phyloP scores from a whole-genome alignment of 1,140 invertebrate species.

The Archegozetes longisetosus region DNA sequence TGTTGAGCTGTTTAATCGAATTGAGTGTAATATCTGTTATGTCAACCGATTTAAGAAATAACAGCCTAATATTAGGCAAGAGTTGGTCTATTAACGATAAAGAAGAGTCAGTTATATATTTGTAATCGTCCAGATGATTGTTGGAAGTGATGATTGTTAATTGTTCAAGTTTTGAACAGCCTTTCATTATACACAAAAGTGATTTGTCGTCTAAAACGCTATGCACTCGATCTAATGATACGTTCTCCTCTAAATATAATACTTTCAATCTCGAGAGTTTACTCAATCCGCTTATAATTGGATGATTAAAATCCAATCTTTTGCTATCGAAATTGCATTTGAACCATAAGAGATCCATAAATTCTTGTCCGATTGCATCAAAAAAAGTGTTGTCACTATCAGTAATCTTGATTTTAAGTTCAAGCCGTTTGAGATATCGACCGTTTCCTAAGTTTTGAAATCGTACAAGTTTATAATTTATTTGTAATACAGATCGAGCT shows the following conservation, averaged over 20 bases:
- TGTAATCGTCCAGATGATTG: neutral
- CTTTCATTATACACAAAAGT: neutral
- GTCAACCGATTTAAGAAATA: neutral
- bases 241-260: neutral
- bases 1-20: neutral
- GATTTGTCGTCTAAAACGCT: neutral
- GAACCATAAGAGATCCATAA: neutral
- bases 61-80: neutral
- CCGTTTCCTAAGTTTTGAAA: neutral
- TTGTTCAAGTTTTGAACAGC: neutral
- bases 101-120: neutral
- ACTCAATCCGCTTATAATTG: neutral
- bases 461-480: neutral
- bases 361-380: neutral
- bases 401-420: neutral
- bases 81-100: neutral
- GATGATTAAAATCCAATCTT: neutral
- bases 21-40: neutral
- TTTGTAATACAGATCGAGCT: neutral
- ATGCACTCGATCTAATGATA: neutral
- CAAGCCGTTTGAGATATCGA: neutral
- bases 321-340: neutral
- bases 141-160: neutral
- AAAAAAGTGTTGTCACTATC: neutral
- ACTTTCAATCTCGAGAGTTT: neutral